phyloP scores from a whole-genome alignment of 2,888 invertebrate species.

The Epirrita christyi region DNA sequence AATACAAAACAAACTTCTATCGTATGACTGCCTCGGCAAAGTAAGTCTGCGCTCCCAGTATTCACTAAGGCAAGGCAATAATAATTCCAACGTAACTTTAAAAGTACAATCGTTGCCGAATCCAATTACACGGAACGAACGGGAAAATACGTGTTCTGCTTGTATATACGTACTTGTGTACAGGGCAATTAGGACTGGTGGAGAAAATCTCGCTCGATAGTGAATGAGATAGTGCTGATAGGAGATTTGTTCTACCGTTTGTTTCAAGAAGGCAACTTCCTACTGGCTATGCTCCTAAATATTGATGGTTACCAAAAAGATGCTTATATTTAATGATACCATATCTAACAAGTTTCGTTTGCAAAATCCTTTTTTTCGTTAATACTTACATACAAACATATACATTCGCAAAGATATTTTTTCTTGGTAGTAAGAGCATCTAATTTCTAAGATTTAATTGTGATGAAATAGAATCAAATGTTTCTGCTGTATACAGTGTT shows the following conservation, averaged over 20 bases:
- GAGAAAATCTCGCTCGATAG: neutral
- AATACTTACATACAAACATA: too few relatives aligned
- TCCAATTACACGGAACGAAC: constrained; percentile 50
- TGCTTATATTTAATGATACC: too few relatives aligned
- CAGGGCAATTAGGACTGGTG: neutral
- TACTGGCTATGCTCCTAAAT: neutral
- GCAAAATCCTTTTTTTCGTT: too few relatives aligned
- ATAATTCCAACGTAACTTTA: neutral
- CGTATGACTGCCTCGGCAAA: too few relatives aligned
- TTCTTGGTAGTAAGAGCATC: too few relatives aligned
- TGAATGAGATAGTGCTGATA: neutral
- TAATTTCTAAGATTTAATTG: too few relatives aligned
- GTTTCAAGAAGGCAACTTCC: neutral
- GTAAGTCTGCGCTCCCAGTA: neutral
- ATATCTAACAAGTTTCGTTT: too few relatives aligned
- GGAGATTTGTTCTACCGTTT: neutral
- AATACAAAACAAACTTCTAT: too few relatives aligned
- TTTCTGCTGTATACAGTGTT: too few relatives aligned
- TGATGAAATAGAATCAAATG: too few relatives aligned
- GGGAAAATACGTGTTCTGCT: neutral
- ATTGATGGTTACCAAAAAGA: too few relatives aligned
- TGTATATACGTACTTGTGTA: neutral
- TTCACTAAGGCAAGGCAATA: neutral
- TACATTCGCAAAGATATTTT: too few relatives aligned
- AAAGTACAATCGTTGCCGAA: constrained; percentile 22